Percentiles rank a stretch among this genome's conserved stretches.
Evolutionary conservation across 2,888 invertebrate genomes (phyloP).

Genomic region (Acronicta alni): DNA sequence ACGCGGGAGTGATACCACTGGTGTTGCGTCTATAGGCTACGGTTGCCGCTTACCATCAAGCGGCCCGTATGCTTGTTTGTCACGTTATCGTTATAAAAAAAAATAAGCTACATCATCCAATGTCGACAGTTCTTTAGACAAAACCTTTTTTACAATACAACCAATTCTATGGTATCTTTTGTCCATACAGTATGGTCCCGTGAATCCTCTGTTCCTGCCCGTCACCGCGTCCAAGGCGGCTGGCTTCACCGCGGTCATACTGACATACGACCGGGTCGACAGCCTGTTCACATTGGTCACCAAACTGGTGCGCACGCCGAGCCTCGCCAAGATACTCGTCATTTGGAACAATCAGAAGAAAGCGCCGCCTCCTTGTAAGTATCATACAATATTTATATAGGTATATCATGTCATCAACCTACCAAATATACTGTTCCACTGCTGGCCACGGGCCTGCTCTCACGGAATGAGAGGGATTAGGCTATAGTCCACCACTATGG

Average conservation of each 20-base stretch:
- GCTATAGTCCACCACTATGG: too few relatives aligned
- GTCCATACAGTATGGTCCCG: conserved; percentile 88
- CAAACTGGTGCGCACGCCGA: conserved; percentile 95
- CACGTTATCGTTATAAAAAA: too few relatives aligned
- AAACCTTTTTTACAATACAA: neutral
- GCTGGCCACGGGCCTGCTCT: too few relatives aligned
- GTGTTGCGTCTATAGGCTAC: too few relatives aligned
- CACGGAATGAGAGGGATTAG: too few relatives aligned
- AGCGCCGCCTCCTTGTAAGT: conserved; percentile 95
- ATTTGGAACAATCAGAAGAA: conserved; percentile 99
- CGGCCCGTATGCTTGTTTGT: too few relatives aligned
- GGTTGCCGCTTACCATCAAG: too few relatives aligned
- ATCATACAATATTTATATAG: conserved; percentile 20
- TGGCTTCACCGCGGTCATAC: conserved; percentile 98
- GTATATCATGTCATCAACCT: too few relatives aligned
- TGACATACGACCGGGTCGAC: conserved; percentile 97
- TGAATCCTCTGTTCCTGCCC: conserved; percentile 95
- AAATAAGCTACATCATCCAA: too few relatives aligned
- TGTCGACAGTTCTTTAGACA: too few relatives aligned
- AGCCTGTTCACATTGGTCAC: conserved; percentile 96
- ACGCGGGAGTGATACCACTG: too few relatives aligned
- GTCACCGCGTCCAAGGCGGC: conserved; percentile 95
- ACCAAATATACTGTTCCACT: too few relatives aligned
- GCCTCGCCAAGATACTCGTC: conserved; percentile 96
- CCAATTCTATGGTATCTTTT: neutral